Evolutionary conservation across 2,113 vertebrate genomes (phyloP).

Genomic region (Ictalurus furcatus): DNA sequence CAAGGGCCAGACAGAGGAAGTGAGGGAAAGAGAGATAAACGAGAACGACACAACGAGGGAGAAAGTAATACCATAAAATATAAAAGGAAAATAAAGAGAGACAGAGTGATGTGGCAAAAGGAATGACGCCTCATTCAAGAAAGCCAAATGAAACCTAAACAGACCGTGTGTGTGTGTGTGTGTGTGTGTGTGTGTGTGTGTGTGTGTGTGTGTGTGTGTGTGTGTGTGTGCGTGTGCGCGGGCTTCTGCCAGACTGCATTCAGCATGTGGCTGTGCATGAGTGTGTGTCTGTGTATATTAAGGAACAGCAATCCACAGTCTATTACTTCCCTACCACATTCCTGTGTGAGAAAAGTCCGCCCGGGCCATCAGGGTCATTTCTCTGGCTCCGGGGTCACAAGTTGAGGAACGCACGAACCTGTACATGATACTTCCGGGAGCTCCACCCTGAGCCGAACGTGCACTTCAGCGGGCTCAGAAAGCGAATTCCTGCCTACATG

Average conservation of each 20-base stretch:
- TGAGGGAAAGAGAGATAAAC: neutral
- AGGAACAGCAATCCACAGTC: neutral
- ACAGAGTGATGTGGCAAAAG: neutral
- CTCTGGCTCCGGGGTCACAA: neutral
- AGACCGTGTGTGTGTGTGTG: neutral
- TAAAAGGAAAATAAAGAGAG: neutral
- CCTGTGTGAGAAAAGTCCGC: neutral
- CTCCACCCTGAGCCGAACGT: neutral
- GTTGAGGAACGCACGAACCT: neutral
- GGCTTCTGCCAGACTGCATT: neutral
- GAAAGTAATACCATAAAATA: neutral
- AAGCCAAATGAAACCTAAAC: neutral
- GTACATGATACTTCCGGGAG: neutral
- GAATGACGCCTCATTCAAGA: conserved; percentile 13
- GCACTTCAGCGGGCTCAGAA: neutral
- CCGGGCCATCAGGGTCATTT: neutral
- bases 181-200: neutral
- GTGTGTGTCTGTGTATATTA: neutral
- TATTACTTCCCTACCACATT: neutral
- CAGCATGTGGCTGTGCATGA: neutral
- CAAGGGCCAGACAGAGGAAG: neutral
- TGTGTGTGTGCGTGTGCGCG: neutral
- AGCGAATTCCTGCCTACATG: neutral
- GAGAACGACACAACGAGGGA: neutral
- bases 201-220: neutral